These are phyloP conservation scores for Cerceris ruficornis DNA, from an alignment of 2,888 invertebrate species.

Conservation along the genomic window DNA sequence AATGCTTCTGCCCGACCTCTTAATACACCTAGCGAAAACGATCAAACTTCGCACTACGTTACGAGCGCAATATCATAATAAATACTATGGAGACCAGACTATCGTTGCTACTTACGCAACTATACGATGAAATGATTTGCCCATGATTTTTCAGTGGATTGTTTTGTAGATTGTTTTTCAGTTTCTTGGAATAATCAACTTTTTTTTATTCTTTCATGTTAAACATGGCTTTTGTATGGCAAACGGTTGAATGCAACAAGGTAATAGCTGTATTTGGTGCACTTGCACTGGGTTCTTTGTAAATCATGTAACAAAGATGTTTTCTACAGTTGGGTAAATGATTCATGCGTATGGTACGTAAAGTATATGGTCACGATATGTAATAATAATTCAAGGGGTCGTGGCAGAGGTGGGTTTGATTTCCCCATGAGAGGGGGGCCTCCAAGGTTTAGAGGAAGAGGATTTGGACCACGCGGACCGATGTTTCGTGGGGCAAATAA, in stretches of 20 bases:
- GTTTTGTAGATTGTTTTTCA: conserved; percentile 10
- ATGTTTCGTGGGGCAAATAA: conserved; percentile 82
- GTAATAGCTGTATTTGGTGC: background rate
- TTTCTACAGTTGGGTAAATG: conserved; percentile 43
- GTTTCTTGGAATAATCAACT: conserved; percentile 6
- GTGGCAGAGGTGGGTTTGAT: conserved; percentile 81
- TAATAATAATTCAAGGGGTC: conserved; percentile 74
- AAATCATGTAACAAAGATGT: conserved; percentile 10
- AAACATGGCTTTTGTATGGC: no score
- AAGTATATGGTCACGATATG: conserved; percentile 48
- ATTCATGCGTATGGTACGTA: conserved; percentile 52
- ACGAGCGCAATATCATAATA: conserved; percentile 23
- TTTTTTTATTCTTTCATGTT: background rate
- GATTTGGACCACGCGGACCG: conserved; percentile 84
- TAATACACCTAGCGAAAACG: conserved; percentile 33
- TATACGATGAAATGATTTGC: conserved; percentile 52
- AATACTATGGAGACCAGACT: conserved; percentile 49
- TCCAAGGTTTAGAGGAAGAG: conserved; percentile 87
- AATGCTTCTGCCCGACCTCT: conserved; percentile 16
- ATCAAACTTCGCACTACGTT: conserved; percentile 35
- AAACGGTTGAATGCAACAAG: no score
- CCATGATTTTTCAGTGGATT: conserved; percentile 22
- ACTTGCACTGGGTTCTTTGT: background rate
- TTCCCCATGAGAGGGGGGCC: conserved; percentile 82
- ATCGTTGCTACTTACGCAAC: conserved; percentile 37